Evolutionary conservation across 1,140 invertebrate genomes (phyloP), one percentile per base, ranked within the genome.

Genomic region (Drosophila albomicans): DNA sequence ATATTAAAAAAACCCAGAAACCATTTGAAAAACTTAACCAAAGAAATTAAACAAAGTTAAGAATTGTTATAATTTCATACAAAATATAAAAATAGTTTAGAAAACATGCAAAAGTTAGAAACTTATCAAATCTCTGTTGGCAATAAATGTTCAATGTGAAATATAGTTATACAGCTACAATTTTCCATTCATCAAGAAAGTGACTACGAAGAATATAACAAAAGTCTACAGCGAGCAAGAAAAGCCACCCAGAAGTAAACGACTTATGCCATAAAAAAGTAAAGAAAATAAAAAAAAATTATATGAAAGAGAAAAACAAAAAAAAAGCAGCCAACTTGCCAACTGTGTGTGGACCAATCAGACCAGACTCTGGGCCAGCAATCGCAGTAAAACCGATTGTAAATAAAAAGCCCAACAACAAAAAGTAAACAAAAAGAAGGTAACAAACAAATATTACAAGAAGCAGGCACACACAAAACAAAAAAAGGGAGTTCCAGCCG

Each of bases 241-340:
- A 81, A 88, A 88, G 54, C 84, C 84, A 84, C 85, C 74, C 85
- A 87, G 74, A 78, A 87, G 64, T 64, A 67, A 66, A 56, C 46
- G 66, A 72, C 62, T 32, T 66, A 48, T 61, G 66, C 69, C 64
- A 63, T 63, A 81, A 64, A 81, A 64, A 74, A 68, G 74, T 56
- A 41, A 54, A 15, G 78, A 77, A 69, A 54, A 45, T 32, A 48
- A 56, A 56, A 68, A 75, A 67, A 56, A 48, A 63, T 67, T 58
- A 65, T 49, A 68, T 52, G 52, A 43, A 56, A 54, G 32, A n/a
- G 28, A 54, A 63, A 20, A 69, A 38, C 52, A 43, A 67, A 68
- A 35, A 54, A 68, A 69, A 61, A 38, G 20, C 28, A 20, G 49
- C n/a, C n/a, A 15, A 54, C 5, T 32, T n/a, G 28, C 49, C 43